phyloP scores from a whole-genome alignment of 2,888 invertebrate species.

The Sisyra terminalis region DNA sequence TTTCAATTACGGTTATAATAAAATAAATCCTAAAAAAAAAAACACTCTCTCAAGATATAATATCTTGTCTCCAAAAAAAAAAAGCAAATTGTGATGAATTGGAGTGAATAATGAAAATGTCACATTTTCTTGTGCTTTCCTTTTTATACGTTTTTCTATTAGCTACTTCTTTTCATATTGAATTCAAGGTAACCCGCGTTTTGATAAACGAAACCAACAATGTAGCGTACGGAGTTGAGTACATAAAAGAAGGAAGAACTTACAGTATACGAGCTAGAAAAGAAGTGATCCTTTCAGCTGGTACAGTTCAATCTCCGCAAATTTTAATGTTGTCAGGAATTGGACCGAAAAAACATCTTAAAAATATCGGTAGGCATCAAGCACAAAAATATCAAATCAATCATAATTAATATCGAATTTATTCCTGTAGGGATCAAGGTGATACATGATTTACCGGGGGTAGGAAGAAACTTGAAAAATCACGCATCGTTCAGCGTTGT shows the following conservation, averaged over 20 bases:
- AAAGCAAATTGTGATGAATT: background rate
- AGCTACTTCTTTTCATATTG: background rate
- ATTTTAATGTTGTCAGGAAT: slow-evolving; percentile 1
- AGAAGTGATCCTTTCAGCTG: slow-evolving; percentile 6
- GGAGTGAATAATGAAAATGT: background rate
- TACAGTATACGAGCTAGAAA: background rate
- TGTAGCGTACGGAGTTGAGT: slow-evolving; percentile 5
- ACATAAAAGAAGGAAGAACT: background rate
- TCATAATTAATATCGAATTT: background rate
- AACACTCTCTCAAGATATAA: background rate
- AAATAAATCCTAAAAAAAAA: too few species aligned
- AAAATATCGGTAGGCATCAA: slow-evolving; percentile 2
- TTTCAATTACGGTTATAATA: too few species aligned
- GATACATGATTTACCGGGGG: slow-evolving; percentile 21
- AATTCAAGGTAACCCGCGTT: slow-evolving; percentile 1
- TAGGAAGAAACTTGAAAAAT: slow-evolving; percentile 20
- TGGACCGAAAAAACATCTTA: background rate
- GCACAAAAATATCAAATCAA: too few species aligned
- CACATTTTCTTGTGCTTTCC: background rate
- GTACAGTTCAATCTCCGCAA: slow-evolving; percentile 4
- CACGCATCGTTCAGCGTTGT: slow-evolving; percentile 11
- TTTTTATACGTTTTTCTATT: background rate
- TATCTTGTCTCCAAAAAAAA: background rate
- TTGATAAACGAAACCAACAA: background rate
- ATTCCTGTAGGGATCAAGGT: slow-evolving; percentile 16